Conservation (phyloP, 2,113 vertebrate species). For the Psilopsiagon aurifrons region DNA sequence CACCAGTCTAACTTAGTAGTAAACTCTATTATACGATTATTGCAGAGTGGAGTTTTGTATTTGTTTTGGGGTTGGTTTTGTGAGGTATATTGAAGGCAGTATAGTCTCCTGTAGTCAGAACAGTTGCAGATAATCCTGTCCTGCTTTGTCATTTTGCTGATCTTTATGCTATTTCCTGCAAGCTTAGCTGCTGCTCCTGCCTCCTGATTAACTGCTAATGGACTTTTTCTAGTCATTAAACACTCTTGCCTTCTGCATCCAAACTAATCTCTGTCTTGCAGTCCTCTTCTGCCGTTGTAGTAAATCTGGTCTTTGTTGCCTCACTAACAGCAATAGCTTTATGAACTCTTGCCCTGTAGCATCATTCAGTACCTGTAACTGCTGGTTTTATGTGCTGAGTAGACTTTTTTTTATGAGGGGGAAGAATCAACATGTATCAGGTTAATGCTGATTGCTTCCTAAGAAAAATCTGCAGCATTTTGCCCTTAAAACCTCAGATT, state of each 20-base stretch:
- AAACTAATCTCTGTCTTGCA: not conserved
- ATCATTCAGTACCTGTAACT: not conserved
- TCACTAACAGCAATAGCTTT: not conserved
- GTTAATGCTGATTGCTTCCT: slow-evolving; percentile 37
- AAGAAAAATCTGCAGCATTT: slow-evolving; percentile 55
- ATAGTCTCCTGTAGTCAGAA: not conserved
- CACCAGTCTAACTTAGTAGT: not conserved
- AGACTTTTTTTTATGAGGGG: not conserved
- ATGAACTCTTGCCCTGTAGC: not conserved
- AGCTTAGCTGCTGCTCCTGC: not conserved
- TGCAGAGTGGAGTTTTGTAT: not conserved
- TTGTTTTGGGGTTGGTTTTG: not conserved
- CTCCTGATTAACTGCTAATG: not conserved
- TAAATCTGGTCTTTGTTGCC: slow-evolving; percentile 3
- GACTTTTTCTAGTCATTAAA: not conserved
- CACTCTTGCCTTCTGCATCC: not conserved
- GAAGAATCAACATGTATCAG: not conserved
- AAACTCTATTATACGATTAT: not conserved
- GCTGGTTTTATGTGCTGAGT: not conserved
- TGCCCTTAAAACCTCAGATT: slow-evolving; percentile 61
- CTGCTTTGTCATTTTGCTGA: not conserved
- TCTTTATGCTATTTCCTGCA: not conserved
- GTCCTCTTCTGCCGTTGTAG: not conserved
- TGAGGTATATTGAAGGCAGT: not conserved
- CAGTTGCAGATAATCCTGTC: not conserved